Percentiles rank a stretch among this genome's conserved stretches.
phyloP scores from a whole-genome alignment of 2,888 invertebrate genomes.

The Hemistola chrysoprasaria region DNA sequence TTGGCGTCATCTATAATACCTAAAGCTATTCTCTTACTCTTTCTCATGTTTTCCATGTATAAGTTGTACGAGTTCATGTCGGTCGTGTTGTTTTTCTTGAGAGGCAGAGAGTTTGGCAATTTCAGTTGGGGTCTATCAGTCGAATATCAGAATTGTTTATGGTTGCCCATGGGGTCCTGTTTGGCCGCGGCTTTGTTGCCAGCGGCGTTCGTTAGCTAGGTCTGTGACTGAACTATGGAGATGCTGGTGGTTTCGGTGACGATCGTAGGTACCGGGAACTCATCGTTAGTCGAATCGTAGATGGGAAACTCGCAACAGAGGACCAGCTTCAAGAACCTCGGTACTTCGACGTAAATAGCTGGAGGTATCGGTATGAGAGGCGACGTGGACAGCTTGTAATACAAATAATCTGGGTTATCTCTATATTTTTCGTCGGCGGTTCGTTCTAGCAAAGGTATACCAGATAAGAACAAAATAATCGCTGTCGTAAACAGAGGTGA shows the following conservation, averaged over 20 bases:
- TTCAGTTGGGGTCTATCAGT: slow-evolving; percentile 65
- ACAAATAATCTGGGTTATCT: slow-evolving; percentile 92
- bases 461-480: slow-evolving; percentile 94
- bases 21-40: slow-evolving; percentile 65
- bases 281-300: slow-evolving; percentile 89
- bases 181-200: slow-evolving; percentile 68
- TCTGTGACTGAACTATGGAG: slow-evolving; percentile 86
- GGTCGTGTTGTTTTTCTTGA: slow-evolving; percentile 70
- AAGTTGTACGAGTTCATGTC: slow-evolving; percentile 73
- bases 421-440: slow-evolving; percentile 94
- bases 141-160: slow-evolving; percentile 78
- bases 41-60: slow-evolving; percentile 69
- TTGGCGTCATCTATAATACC: slow-evolving; percentile 67
- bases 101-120: slow-evolving; percentile 71
- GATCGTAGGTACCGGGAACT: slow-evolving; percentile 82
- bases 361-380: slow-evolving; percentile 95
- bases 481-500: slow-evolving; percentile 94
- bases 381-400: slow-evolving; percentile 94
- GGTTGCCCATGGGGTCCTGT: slow-evolving; percentile 50
- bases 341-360: slow-evolving; percentile 93
- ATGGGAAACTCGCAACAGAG: slow-evolving; percentile 95
- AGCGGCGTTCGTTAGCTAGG: slow-evolving; percentile 85
- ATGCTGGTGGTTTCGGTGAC: slow-evolving; percentile 87
- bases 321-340: slow-evolving; percentile 90
- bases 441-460: slow-evolving; percentile 93